phyloP scores from a whole-genome alignment of 2,888 invertebrate genomes.

The Pharmacophagus antenor region DNA sequence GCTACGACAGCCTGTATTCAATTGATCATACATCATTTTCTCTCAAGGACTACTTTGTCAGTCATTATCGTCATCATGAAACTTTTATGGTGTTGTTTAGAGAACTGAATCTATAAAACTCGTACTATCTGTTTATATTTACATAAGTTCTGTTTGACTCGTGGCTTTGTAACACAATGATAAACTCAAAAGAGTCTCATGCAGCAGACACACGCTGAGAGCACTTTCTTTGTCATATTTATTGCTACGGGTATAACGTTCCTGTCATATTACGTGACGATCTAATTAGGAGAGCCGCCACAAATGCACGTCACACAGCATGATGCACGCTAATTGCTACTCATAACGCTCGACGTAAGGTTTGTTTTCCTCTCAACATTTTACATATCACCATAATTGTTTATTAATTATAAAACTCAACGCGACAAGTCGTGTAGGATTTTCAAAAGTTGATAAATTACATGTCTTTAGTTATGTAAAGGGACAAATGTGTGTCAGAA shows the following conservation, averaged over 20 bases:
- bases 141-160: neutral
- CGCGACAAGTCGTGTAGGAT: neutral
- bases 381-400: neutral
- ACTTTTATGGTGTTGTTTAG: neutral
- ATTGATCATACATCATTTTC: neutral
- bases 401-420: neutral
- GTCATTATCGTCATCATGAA: neutral
- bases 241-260: neutral
- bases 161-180: neutral
- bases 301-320: neutral
- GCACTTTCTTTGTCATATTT: constrained; percentile 1
- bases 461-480: too few relatives aligned
- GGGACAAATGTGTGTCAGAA: too few relatives aligned
- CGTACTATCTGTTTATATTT: neutral
- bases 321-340: constrained; percentile 1
- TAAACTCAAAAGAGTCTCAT: neutral
- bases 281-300: neutral
- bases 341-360: neutral
- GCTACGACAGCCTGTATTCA: too few relatives aligned
- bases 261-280: neutral
- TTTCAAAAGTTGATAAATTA: too few relatives aligned
- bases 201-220: neutral
- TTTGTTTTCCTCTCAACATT: neutral
- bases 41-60: too few relatives aligned
- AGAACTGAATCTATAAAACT: neutral